These are phyloP conservation scores for Xestia ashworthii DNA, from an alignment of 2,888 invertebrate genomes.

Conservation along the genomic window DNA sequence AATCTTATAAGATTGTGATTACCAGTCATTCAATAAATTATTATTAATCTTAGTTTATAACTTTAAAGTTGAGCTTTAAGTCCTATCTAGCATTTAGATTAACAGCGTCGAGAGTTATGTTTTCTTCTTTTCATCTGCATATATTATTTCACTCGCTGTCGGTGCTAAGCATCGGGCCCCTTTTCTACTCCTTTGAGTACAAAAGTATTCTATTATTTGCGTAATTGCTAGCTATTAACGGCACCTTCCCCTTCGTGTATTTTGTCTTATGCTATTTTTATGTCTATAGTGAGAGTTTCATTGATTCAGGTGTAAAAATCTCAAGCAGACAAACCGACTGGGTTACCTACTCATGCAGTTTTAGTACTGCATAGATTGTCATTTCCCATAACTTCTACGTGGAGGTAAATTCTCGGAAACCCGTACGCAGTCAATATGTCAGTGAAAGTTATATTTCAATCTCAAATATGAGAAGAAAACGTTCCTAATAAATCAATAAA, in stretches of 20 bases:
- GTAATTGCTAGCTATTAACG: neutral
- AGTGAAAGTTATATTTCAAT: conserved; percentile 64
- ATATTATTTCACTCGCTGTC: neutral
- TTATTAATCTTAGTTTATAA: neutral
- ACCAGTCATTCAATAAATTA: neutral
- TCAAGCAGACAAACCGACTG: neutral
- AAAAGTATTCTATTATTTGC: conserved; percentile 6
- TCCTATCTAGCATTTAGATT: neutral
- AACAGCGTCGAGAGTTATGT: neutral
- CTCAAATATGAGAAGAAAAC: conserved; percentile 39
- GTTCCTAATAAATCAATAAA: conserved; percentile 58
- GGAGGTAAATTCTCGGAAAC: conserved; percentile 3
- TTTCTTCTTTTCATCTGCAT: neutral
- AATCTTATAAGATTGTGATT: neutral
- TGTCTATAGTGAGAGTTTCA: neutral
- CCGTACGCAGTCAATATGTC: conserved; percentile 14
- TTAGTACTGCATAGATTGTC: conserved; percentile 4
- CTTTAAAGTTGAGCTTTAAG: neutral
- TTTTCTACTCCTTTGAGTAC: neutral
- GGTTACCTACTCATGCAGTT: neutral
- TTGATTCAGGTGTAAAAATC: neutral
- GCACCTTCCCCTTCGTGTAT: neutral
- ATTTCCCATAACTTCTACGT: neutral
- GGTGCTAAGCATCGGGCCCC: neutral
- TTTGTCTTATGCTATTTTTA: neutral